Evolutionary conservation across 2,113 vertebrate species (phyloP).

Genomic region (Epinephelus moara): DNA sequence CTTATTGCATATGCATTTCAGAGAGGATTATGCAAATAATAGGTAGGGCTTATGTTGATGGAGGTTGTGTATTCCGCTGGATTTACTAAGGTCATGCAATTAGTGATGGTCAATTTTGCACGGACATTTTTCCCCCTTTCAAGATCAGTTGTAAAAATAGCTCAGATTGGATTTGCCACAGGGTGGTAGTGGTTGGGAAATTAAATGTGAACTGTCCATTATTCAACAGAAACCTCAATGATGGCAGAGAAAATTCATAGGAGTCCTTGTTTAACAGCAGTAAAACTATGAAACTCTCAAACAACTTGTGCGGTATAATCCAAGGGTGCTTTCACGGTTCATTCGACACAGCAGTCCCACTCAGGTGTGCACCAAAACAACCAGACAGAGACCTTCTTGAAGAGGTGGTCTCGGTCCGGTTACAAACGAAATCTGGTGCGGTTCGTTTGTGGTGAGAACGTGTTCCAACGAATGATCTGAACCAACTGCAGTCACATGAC

Average conservation of each 20-base stretch:
- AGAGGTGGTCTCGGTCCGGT: too few species aligned
- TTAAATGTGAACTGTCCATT: background rate
- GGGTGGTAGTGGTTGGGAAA: background rate
- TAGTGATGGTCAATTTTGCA: conserved; percentile 6
- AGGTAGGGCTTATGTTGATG: conserved; percentile 4
- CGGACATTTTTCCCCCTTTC: background rate
- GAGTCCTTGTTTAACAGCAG: too few species aligned
- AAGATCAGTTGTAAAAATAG: background rate
- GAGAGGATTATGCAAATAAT: background rate
- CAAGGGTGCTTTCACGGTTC: too few species aligned
- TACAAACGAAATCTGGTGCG: too few species aligned
- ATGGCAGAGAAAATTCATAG: background rate
- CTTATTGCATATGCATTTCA: background rate
- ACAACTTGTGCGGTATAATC: too few species aligned
- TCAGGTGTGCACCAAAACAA: too few species aligned
- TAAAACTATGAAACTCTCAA: too few species aligned
- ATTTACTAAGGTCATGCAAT: background rate
- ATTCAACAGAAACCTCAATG: background rate
- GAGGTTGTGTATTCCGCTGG: background rate
- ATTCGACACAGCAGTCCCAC: too few species aligned
- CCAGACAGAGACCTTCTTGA: too few species aligned
- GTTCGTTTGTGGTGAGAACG: too few species aligned
- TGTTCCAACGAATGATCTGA: too few species aligned
- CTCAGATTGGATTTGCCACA: background rate
- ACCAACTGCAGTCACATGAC: too few species aligned